Conservation (phyloP, 2,888 invertebrate genomes). For the Cantharis flavilabris region DNA sequence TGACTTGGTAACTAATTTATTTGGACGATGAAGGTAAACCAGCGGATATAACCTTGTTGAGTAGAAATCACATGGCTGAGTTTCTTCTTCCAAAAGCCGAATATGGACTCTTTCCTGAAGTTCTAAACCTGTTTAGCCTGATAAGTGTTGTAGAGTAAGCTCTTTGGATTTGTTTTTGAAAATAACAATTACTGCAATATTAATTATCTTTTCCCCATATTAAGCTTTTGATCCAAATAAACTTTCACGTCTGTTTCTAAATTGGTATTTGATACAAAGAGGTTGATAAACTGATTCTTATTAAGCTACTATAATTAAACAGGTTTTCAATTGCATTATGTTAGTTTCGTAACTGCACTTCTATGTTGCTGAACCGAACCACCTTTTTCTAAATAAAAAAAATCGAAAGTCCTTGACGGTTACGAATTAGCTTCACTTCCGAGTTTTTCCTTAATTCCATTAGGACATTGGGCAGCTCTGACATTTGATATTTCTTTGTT, state of each 20-base stretch:
- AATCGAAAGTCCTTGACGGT: background rate
- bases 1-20: background rate
- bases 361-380: background rate
- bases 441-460: background rate
- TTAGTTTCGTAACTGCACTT: background rate
- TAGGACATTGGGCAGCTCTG: background rate
- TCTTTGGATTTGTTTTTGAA: too few species aligned
- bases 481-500: background rate
- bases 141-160: too few species aligned
- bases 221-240: background rate
- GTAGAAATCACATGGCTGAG: background rate
- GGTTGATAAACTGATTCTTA: background rate
- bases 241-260: background rate
- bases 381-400: background rate
- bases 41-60: background rate
- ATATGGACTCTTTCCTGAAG: background rate
- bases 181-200: too few species aligned
- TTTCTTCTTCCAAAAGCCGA: background rate
- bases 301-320: background rate
- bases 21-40: background rate
- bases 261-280: background rate
- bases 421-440: background rate
- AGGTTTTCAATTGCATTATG: background rate
- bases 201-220: background rate
- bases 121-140: background rate